Evolutionary conservation across 2,113 vertebrate genomes (phyloP), one percentile per base, ranked within the genome.

Genomic region (Tachysurus vachellii): DNA sequence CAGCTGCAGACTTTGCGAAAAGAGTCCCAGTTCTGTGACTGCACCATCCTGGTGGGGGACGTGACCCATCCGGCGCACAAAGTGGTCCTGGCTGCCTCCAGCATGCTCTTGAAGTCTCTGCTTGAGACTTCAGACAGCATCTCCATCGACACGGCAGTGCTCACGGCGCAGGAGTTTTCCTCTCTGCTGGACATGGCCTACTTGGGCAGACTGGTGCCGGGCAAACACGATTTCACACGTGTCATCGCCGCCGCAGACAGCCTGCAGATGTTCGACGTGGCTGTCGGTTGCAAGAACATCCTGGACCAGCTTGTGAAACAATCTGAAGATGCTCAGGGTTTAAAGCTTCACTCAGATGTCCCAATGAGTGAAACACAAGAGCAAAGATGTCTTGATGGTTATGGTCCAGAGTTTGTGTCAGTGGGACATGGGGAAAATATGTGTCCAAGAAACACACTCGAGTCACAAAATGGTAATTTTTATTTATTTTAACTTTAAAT

Each of bases 181-280:
- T 95, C 96, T 75, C 92, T 97, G 83, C 88, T 99, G 88, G 96
- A 98, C 88, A 95, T 98, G 94, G 92, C 96, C 89, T 97, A 97
- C 89, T 96, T 95, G 0, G 97, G 96, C 47, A 97, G 93, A 77
- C 94, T 99, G 17, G 95, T 96, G 0, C 85, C 95, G 6, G 96
- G 97, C 70, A 97, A 97, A 85, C 96, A 97, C 93, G 97, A 96
- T 90, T 95, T 97, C 84, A 95, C 95, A 66, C 95, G 95, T 83
- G 92, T 97, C 36, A 94, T 97, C 36, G 95, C 96, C 0, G 90
- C 96, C 1, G 97, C 98, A 0, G 96, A 97, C 92, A 97, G 94
- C 91, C 94, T 99, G 71, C 97, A 98, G 93, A 97, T 98, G 97
- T 97, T 96, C n/a, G 96, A 98, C 8, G 95, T 98, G 88, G 96